Conservation (phyloP, 2,888 invertebrate species). For the Baccha elongata region DNA sequence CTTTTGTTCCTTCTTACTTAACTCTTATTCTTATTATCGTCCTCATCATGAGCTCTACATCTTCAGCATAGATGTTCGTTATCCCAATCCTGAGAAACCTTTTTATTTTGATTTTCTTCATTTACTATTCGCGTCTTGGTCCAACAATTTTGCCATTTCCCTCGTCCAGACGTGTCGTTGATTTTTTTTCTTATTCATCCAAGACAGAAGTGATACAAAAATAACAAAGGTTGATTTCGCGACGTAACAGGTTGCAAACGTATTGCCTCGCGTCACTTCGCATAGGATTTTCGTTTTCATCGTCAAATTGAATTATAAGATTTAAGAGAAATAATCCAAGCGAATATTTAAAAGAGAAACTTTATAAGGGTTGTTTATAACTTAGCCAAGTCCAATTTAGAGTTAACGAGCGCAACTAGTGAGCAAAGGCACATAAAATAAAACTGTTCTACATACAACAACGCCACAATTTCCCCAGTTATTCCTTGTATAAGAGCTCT, state of each 20-base stretch:
- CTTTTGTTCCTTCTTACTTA: too few species aligned
- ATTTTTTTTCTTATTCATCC: neutral
- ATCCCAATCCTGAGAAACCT: neutral
- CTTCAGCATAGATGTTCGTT: neutral
- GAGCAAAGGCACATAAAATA: neutral
- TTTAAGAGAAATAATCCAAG: neutral
- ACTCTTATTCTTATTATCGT: neutral
- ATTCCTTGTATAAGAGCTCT: conserved; percentile 63
- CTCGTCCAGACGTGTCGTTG: neutral
- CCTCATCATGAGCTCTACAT: neutral
- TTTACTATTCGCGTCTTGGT: conserved; percentile 24
- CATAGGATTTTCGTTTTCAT: conserved; percentile 39
- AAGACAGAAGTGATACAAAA: neutral
- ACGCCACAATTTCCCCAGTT: conserved; percentile 43
- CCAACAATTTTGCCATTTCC: conserved; percentile 39
- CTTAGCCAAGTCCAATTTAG: neutral
- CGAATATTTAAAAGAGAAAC: neutral
- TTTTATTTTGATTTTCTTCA: neutral
- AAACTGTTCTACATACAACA: conserved; percentile 57
- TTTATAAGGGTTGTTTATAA: neutral
- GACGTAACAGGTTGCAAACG: conserved; percentile 75
- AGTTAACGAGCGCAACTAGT: conserved; percentile 52
- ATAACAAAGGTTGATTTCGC: conserved; percentile 46
- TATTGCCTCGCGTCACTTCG: conserved; percentile 46
- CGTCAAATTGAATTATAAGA: conserved; percentile 36